These are phyloP conservation scores for Probosciger aterrimus DNA, from an alignment of 2,113 vertebrate genomes.

Conservation along the genomic window DNA sequence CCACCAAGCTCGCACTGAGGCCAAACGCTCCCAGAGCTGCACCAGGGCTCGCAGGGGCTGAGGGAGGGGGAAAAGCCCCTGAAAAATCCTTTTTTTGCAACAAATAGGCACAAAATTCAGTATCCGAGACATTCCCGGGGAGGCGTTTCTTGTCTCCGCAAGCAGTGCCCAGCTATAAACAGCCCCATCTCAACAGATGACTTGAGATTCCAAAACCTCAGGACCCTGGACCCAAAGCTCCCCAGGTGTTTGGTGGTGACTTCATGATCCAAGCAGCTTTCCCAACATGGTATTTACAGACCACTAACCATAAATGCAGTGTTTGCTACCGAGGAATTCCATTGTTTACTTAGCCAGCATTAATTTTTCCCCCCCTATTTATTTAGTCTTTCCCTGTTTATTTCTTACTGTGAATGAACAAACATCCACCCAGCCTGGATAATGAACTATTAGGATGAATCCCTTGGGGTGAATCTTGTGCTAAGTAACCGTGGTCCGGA, in stretches of 20 bases:
- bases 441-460: background rate
- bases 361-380: background rate
- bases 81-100: background rate
- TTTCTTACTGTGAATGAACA: background rate
- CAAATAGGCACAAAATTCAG: background rate
- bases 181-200: background rate
- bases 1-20: background rate
- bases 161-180: background rate
- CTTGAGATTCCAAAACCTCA: rapidly evolving
- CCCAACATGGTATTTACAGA: background rate
- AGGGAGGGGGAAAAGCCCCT: background rate
- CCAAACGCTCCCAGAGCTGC: background rate
- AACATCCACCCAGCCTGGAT: background rate
- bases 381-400: background rate
- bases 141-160: background rate
- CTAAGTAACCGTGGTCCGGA: background rate
- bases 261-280: background rate
- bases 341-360: background rate
- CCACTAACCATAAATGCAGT: background rate
- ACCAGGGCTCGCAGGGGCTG: background rate
- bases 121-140: rapidly evolving
- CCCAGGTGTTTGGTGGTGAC: background rate
- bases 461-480: background rate
- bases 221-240: background rate
- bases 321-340: background rate